Base-by-base conservation (phyloP, 2,888 invertebrate genomes). In the Tetheella fluctuosa region DNA sequence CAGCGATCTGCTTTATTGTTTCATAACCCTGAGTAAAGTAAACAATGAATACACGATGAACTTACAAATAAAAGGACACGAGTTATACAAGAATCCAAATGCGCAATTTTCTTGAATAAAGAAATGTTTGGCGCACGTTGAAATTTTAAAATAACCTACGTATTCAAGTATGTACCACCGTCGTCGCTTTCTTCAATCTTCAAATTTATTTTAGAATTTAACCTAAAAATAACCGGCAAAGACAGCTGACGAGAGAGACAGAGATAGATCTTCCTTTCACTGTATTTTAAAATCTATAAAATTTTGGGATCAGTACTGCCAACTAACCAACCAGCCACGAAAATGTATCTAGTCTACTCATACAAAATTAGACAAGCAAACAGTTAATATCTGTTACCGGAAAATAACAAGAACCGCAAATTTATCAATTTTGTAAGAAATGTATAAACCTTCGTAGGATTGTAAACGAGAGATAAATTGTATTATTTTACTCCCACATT, bases 221-320 rank as follows among this genome's bases (percentile, higher is more conserved):
- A 91, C 91, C 93, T 91, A 92, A 90, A 91, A 89, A 91, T 93
- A 93, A 90, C 91, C 89, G 90, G 90, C 83, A 69, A 83, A 89
- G 90, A 91, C 89, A 91, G 91, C 92, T 91, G 89, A 86, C 80
- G 84, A 83, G 75, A 71, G 81, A 82, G 84, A 81, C 71, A 76
- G 83, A 76, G 72, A 79, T 69, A 79, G 34, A 34, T 34, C 6
- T 2, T 7, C 7, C 34, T 34, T 34, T 13, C 30, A 10, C 10
- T 30, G n/a, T n/a, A n/a, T n/a, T n/a, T n/a, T n/a, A n/a, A n/a
- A n/a, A n/a, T 30, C 10, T 25, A 54, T 10, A 10, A 12, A 1
- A 10, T 2, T 13, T 4, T 37, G 15, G 2, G 15, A 15, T 37
- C 37, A 37, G 37, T 37, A 10, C 37, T 37, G 37, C 15, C 37